Conservation (phyloP, 2,888 invertebrate species). For the Tholera decimalis region DNA sequence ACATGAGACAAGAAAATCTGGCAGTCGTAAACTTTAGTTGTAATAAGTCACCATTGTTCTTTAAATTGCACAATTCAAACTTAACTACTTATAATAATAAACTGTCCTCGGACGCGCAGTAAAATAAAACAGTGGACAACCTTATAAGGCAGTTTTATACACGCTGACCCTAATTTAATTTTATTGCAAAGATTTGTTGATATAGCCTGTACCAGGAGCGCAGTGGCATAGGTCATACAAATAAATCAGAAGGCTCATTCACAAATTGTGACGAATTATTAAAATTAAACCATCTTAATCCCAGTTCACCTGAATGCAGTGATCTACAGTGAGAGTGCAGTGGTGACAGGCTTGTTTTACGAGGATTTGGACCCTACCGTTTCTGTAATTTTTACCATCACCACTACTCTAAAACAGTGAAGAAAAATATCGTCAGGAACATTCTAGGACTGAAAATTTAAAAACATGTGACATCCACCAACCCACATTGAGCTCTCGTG, state of each 20-base stretch:
- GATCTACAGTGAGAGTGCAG: no score
- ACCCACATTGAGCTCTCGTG: no score
- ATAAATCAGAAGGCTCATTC: slow-evolving; percentile 7
- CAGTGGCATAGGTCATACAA: background rate
- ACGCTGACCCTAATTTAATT: slow-evolving; percentile 63
- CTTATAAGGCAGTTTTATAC: slow-evolving; percentile 57
- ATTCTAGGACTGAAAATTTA: no score
- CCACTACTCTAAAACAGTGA: no score
- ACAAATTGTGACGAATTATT: background rate
- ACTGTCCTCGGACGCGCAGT: slow-evolving; percentile 36
- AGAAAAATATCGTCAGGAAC: no score
- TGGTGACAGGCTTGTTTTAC: no score
- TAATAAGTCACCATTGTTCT: background rate
- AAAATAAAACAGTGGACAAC: slow-evolving; percentile 49
- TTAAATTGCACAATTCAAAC: slow-evolving; percentile 11
- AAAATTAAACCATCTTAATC: background rate
- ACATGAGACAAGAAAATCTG: background rate
- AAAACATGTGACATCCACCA: no score
- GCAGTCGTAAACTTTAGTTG: background rate
- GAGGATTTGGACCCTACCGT: no score
- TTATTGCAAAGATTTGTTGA: slow-evolving; percentile 63
- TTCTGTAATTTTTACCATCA: no score
- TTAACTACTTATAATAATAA: slow-evolving; percentile 32
- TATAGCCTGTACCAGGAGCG: slow-evolving; percentile 37
- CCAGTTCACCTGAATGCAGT: no score